Conservation (phyloP, 2,797 vertebrate species). For the Glossophaga mutica region DNA sequence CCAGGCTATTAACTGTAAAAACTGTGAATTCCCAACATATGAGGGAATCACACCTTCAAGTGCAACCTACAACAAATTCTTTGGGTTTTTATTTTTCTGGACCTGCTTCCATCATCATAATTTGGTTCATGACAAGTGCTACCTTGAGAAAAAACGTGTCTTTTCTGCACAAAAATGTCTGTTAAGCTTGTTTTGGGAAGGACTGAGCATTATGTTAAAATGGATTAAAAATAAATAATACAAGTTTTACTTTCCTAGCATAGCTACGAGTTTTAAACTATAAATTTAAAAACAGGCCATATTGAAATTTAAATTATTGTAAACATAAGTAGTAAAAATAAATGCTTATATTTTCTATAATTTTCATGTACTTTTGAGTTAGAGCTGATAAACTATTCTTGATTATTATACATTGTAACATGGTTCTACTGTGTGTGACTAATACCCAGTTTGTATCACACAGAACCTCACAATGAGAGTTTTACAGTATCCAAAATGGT, state of each 20-base stretch:
- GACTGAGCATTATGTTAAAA: neutral
- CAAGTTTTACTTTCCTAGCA: neutral
- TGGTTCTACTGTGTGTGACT: neutral
- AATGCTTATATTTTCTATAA: neutral
- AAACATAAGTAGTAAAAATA: neutral
- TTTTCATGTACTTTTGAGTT: neutral
- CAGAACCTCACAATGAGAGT: neutral
- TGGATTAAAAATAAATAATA: conserved; percentile 33
- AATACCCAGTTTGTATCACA: neutral
- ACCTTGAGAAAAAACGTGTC: neutral
- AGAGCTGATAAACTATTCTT: neutral
- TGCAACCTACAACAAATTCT: neutral
- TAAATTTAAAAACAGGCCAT: neutral
- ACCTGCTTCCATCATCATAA: neutral
- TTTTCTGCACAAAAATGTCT: neutral
- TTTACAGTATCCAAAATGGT: neutral
- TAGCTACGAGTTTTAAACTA: neutral
- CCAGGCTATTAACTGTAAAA: neutral
- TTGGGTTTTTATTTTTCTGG: neutral
- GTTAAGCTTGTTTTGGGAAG: conserved; percentile 1
- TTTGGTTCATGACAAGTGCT: neutral
- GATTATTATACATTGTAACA: neutral
- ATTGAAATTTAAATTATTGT: conserved; percentile 28
- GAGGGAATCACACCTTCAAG: neutral
- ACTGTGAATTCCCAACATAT: neutral